These are phyloP conservation scores for Siphamia tubifer DNA, from an alignment of 2,113 vertebrate species.

Conservation along the genomic window DNA sequence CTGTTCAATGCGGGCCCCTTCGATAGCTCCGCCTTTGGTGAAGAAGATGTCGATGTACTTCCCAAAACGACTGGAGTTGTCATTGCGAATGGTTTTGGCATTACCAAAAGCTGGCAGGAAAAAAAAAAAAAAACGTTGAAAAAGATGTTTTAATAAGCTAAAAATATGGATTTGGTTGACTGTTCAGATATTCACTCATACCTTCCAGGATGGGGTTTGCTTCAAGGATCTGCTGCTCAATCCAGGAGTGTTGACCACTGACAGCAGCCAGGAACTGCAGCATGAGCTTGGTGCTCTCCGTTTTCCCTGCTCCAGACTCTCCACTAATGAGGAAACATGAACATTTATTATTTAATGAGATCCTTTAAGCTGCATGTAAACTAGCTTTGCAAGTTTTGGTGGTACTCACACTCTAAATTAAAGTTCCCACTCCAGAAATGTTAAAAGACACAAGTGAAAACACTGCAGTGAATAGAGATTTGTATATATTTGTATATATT, in stretches of 20 bases:
- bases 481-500: too few relatives aligned
- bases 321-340: conserved; percentile 78
- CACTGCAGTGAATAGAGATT: too few relatives aligned
- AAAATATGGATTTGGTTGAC: too few relatives aligned
- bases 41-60: conserved; percentile 95
- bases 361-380: not conserved
- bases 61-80: conserved; percentile 98
- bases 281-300: conserved; percentile 94
- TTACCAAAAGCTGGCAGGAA: conserved; percentile 90
- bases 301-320: conserved; percentile 97
- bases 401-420: too few relatives aligned
- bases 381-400: too few relatives aligned
- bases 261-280: conserved; percentile 93
- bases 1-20: conserved; percentile 91
- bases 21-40: conserved; percentile 84
- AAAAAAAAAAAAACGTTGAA: not conserved
- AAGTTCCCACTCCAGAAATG: too few relatives aligned
- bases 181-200: conserved; percentile 26
- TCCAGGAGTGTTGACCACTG: conserved; percentile 94
- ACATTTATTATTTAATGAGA: not conserved
- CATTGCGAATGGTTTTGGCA: conserved; percentile 93
- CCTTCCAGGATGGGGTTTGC: conserved; percentile 95
- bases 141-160: too few relatives aligned
- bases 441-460: too few relatives aligned
- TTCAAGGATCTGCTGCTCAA: conserved; percentile 96